Base-by-base conservation (phyloP, 2,797 vertebrate genomes). In the Mallotus villosus region DNA sequence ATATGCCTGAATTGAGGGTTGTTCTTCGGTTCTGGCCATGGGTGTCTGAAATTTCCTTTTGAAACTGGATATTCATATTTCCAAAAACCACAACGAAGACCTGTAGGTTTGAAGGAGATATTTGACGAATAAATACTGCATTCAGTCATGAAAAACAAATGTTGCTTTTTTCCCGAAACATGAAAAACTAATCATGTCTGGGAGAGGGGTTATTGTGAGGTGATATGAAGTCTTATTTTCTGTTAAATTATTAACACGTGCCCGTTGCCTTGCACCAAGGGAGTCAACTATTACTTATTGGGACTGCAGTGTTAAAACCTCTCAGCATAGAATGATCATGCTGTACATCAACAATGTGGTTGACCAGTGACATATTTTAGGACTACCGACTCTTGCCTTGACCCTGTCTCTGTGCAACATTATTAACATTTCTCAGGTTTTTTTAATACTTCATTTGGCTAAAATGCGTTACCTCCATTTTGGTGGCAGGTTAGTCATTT, bases 281-380 rank as follows among this genome's bases (percentile, higher is more conserved):
- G 63, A 67, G 66, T 34, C 51, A 65, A 67, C 73, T 73, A 78
- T 82, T 73, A 74, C 75, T 85, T 70, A 80, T 67, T 70, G 24
- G 71, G n/a, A 72, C 19, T 27, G 68, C 14, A 17, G 1, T 68
- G 58, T 29, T 22, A 37, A 17, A 70, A 61, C n/a, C 71, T 66
- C 64, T 67, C 27, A 19, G 59, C 68, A 49, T 32, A 60, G 61
- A 84, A 84, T 81, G 74, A 81, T 82, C 27, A 76, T 59, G 24
- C 62, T 71, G 59, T 68, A 57, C 78, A 75, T 68, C 41, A 75
- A 73, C 41, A 66, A 37, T 9, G 9, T 14, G 14, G 34, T 49
- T 72, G 59, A 64, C 55, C 22, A 66, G 21, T 53, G 64, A 27
- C 58, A n/a, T 51, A 58, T 71, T 60, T 68, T 55, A 12, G 9